Evolutionary conservation across 2,113 vertebrate genomes (phyloP), one percentile per base, ranked within the genome.

Genomic region (Illadopsis cleaveri): DNA sequence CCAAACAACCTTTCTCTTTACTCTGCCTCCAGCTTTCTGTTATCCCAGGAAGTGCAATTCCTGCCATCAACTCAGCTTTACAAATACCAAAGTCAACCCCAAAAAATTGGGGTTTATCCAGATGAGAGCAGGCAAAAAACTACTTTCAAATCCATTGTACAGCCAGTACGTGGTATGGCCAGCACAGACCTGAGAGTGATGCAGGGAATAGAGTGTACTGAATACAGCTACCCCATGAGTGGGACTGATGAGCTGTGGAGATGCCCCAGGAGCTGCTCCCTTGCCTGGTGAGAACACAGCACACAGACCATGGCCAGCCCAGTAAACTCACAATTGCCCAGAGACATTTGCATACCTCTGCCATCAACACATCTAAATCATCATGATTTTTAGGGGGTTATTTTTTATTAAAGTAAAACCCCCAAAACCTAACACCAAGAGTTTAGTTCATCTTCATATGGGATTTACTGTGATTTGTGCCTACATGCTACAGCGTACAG

Each of bases 271-370:
- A 81, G 40, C 47, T 47, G 25, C 30, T 71, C 23, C 38, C 1
- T 2, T 2, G 1, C 28, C 50, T 3, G 0, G 2, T 1, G 3
- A 6, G 48, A n/a, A 35, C 47, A 22, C 25, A 31, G 33, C 23
- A 24, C 54, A 37, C 21, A 27, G 30, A 23, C 25, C 0, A 2
- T 3, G 33, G 20, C 15, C 37, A 40, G 24, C 7, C 23, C 62
- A 23, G 16, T 13, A 35, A 64, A 71, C 7, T 56, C 53, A 24
- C 33, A 1, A 0, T 15, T 35, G 20, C 14, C 38, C 38, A 42
- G 25, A 45, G 56, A 42, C 17, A 5, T 5, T 24, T 11, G 24
- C 24, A 24, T 9, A 51, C 5, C 24, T 38, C 28, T 73, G 42
- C 60, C 69, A 84, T 17, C 20, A 45, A 42, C 24, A 45, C 6